Base-by-base conservation (phyloP, 2,888 invertebrate genomes). In the Lycia hirtaria region DNA sequence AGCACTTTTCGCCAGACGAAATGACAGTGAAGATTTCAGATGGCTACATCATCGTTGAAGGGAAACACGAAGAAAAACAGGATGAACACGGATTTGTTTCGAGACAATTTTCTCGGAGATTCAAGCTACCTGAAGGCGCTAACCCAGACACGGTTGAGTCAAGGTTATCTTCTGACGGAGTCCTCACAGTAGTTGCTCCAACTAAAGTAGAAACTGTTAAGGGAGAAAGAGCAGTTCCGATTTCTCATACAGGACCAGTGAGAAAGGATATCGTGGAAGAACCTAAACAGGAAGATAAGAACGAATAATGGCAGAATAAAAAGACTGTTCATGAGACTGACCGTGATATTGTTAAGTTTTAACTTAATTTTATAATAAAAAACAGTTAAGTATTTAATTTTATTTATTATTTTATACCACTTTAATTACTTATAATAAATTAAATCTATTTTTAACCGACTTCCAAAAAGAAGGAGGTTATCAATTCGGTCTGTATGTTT, bases 1-100 rank as follows among this genome's bases (percentile, higher is more conserved):
- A 95, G 59, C 95, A 96, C 67, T 97, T 96, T 71, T 88, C 94
- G 4, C 96, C 96, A 0, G 94, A 95, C 35, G 97, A 97, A 81
- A 93, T 97, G 24, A 93, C 93, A 0, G 96, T 97, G 0, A 96
- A 96, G 79, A 95, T 94, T 0, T 91, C 94, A 0, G 95, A 95
- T 54, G 93, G 94, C 40, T 92, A 82, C 41, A 93, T 97, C 6
- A 91, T 96, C 0, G 92, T 96, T 10, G 96, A 97, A 80, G 96
- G 95, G 0, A 96, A 95, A 75, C 97, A 97, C 72, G 95, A 96
- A 69, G 96, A 97, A 68, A 95, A 95, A 68, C 93, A 94, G 63
- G 96, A 96, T 67, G 94, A 95, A 28, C 95, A 96, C 69, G 96
- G 96, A 0, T 95, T 92, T 64, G 93, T 96, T 47, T 95, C 95